Conservation (phyloP, 2,888 invertebrate genomes). For the Folsomia manolachei region DNA sequence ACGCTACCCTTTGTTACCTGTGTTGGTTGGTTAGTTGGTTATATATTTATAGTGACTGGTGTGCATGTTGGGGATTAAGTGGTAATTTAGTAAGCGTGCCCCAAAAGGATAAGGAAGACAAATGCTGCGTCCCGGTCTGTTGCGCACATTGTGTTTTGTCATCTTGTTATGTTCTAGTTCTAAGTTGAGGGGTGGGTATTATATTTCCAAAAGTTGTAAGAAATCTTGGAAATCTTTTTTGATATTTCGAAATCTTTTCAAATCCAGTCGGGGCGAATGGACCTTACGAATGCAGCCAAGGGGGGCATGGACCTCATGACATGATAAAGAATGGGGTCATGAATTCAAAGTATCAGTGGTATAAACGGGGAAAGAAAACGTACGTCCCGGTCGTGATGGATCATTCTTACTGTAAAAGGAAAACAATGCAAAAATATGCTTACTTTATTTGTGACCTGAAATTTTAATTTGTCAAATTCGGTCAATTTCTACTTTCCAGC, state of each 20-base stretch:
- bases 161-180: constrained; percentile 24
- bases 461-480: constrained; percentile 12
- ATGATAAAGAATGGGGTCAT: constrained; percentile 42
- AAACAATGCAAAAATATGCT: neutral
- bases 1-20: neutral
- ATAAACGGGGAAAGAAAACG: constrained; percentile 36
- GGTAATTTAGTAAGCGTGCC: constrained; percentile 7
- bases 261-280: constrained; percentile 27
- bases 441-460: neutral
- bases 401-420: constrained; percentile 36
- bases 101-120: constrained; percentile 33
- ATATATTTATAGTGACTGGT: constrained; percentile 1
- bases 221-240: no score
- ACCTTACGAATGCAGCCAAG: constrained; percentile 32
- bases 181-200: constrained; percentile 28
- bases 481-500: no score
- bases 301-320: constrained; percentile 37
- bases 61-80: no score
- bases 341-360: constrained; percentile 45
- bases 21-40: neutral
- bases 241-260: neutral
- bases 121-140: constrained; percentile 40
- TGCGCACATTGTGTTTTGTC: constrained; percentile 29
- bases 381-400: constrained; percentile 45
- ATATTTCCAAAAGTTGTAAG: neutral